Percentiles rank a stretch among this genome's conserved stretches.
These are phyloP conservation scores for Eristalinus aeneus DNA, from an alignment of 2,888 invertebrate species.

Conservation along the genomic window DNA sequence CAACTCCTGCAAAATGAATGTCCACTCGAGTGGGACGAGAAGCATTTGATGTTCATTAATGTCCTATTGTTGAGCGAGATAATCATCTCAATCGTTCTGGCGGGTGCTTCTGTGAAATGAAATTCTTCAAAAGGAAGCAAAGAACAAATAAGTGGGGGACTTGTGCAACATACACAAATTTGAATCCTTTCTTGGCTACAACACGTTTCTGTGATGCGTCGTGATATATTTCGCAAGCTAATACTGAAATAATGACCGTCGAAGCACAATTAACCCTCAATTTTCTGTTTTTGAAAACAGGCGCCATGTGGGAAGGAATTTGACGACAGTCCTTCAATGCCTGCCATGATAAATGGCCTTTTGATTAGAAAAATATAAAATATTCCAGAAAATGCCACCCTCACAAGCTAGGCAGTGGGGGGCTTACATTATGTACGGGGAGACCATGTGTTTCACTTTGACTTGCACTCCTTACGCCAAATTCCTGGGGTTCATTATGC, in stretches of 20 bases:
- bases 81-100: conserved; percentile 67
- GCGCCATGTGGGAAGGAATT: conserved; percentile 42
- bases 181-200: conserved; percentile 16
- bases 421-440: background rate
- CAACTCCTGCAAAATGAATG: conserved; percentile 35
- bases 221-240: conserved; percentile 62
- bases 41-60: conserved; percentile 51
- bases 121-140: background rate
- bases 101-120: conserved; percentile 8
- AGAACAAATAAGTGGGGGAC: background rate
- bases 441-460: background rate
- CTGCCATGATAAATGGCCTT: conserved; percentile 24
- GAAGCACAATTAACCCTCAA: conserved; percentile 37
- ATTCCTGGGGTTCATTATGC: background rate
- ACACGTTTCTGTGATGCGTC: conserved; percentile 49
- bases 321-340: conserved; percentile 10
- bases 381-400: background rate
- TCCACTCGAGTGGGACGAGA: conserved; percentile 25
- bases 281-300: conserved; percentile 51
- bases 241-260: conserved; percentile 62
- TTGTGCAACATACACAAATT: background rate
- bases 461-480: background rate
- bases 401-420: background rate
- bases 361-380: conserved; percentile 23
- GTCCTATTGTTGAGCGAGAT: conserved; percentile 60